phyloP scores from a whole-genome alignment of 2,888 invertebrate genomes.

The Anticlea derivata region DNA sequence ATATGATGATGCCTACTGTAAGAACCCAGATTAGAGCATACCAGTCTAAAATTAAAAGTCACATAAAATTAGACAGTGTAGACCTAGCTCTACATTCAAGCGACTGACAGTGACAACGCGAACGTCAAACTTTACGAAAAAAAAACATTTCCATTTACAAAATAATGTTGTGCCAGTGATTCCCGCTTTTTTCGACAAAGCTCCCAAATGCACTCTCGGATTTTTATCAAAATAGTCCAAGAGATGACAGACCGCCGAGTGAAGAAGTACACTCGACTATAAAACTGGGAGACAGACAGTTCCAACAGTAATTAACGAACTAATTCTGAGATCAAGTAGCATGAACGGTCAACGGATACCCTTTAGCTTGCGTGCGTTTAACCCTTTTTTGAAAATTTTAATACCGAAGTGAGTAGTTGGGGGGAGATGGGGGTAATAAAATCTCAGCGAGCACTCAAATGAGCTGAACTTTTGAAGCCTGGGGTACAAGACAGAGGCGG shows the following conservation, averaged over 20 bases:
- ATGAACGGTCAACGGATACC: slow-evolving; percentile 72
- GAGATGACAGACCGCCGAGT: slow-evolving; percentile 21
- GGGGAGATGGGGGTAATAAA: slow-evolving; percentile 81
- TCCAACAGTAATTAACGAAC: slow-evolving; percentile 67
- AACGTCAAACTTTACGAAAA: slow-evolving; percentile 12
- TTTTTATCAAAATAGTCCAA: slow-evolving; percentile 30
- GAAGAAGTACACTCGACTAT: slow-evolving; percentile 39
- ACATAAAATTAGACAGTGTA: not conserved
- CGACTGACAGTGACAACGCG: slow-evolving; percentile 7
- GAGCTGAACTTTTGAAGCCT: slow-evolving; percentile 83
- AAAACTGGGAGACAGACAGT: slow-evolving; percentile 51
- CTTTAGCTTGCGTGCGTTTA: slow-evolving; percentile 73
- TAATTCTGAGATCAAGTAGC: slow-evolving; percentile 73
- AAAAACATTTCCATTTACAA: slow-evolving; percentile 20
- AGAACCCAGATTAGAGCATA: not conserved
- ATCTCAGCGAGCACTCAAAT: slow-evolving; percentile 82
- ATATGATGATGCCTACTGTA: too few relatives aligned
- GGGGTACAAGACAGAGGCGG: slow-evolving; percentile 77
- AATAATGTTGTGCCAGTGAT: slow-evolving; percentile 17
- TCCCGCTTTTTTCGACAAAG: slow-evolving; percentile 23
- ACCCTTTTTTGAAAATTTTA: slow-evolving; percentile 70
- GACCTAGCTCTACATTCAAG: not conserved
- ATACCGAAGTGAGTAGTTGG: slow-evolving; percentile 78
- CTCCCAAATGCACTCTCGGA: slow-evolving; percentile 15
- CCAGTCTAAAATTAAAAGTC: too few relatives aligned